Evolutionary conservation across 2,797 vertebrate species (phyloP).

Genomic region (Gymnodraco acuticeps): DNA sequence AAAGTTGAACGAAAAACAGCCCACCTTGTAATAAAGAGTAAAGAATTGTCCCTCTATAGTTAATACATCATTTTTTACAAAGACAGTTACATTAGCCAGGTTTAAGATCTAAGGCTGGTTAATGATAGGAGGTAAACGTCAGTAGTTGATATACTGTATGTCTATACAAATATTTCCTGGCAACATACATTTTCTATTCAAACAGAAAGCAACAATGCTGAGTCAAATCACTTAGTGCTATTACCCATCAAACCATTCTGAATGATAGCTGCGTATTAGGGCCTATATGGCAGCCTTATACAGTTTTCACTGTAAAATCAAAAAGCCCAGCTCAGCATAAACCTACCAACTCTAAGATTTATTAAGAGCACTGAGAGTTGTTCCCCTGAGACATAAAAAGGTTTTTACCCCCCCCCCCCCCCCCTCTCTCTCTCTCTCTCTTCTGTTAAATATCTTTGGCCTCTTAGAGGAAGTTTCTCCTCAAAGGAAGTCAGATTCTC

Average conservation of each 20-base stretch:
- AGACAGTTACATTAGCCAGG: neutral
- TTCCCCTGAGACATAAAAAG: slow-evolving; percentile 52
- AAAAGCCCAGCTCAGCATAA: slow-evolving; percentile 72
- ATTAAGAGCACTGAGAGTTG: slow-evolving; percentile 53
- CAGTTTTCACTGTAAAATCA: slow-evolving; percentile 48
- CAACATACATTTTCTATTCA: slow-evolving; percentile 40
- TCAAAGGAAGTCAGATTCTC: slow-evolving; percentile 62
- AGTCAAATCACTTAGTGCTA: slow-evolving; percentile 74
- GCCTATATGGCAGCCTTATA: slow-evolving; percentile 44
- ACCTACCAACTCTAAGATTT: slow-evolving; percentile 55
- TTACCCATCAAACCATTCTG: slow-evolving; percentile 58
- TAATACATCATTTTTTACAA: neutral
- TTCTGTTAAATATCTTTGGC: slow-evolving; percentile 39
- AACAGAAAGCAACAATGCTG: slow-evolving; percentile 65
- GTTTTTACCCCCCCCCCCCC: slow-evolving; percentile 44
- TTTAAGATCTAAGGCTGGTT: slow-evolving; percentile 2
- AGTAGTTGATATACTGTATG: slow-evolving; percentile 12
- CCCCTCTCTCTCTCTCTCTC: slow-evolving; percentile 15
- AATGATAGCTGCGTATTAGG: slow-evolving; percentile 49
- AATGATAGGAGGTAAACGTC: slow-evolving; percentile 2
- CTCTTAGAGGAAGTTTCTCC: slow-evolving; percentile 49
- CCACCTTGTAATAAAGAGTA: neutral
- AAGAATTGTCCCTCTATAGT: neutral
- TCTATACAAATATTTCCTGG: slow-evolving; percentile 47
- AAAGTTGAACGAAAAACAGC: slow-evolving; percentile 5